Conservation (phyloP, 2,113 vertebrate species). For the Atlantisia rogersi region DNA sequence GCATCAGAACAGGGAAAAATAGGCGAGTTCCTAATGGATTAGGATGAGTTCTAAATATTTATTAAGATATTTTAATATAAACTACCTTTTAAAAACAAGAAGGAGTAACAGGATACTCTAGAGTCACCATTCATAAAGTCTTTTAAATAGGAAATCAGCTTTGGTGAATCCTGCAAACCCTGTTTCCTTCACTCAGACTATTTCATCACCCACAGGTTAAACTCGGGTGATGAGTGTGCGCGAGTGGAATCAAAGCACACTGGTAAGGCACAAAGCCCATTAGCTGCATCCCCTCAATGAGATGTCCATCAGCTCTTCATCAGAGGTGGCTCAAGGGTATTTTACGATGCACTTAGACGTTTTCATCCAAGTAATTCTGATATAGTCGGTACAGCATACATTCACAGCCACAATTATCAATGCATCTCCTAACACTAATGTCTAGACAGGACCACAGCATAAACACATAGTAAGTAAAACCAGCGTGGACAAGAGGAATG, state of each 20-base stretch:
- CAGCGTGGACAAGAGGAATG: neutral
- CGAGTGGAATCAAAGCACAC: neutral
- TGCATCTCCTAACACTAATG: neutral
- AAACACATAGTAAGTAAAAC: neutral
- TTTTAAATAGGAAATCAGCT: neutral
- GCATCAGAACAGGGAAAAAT: neutral
- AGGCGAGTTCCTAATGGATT: neutral
- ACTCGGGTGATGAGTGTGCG: rapidly evolving
- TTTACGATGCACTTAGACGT: neutral
- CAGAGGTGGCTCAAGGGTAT: neutral
- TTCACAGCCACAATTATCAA: neutral
- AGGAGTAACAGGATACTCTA: neutral
- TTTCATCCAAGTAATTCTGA: neutral
- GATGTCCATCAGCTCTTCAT: neutral
- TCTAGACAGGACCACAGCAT: neutral
- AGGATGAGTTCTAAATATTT: neutral
- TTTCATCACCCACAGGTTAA: neutral
- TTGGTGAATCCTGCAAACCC: neutral
- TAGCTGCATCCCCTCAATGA: neutral
- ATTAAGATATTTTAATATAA: neutral
- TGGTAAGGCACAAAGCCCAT: neutral
- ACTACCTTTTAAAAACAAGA: neutral
- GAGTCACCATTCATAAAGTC: neutral
- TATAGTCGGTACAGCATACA: neutral
- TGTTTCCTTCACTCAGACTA: neutral